Percentiles rank a stretch among this genome's conserved stretches.
Conservation (phyloP, 2,113 vertebrate genomes). For the Eubucco bourcierii region DNA sequence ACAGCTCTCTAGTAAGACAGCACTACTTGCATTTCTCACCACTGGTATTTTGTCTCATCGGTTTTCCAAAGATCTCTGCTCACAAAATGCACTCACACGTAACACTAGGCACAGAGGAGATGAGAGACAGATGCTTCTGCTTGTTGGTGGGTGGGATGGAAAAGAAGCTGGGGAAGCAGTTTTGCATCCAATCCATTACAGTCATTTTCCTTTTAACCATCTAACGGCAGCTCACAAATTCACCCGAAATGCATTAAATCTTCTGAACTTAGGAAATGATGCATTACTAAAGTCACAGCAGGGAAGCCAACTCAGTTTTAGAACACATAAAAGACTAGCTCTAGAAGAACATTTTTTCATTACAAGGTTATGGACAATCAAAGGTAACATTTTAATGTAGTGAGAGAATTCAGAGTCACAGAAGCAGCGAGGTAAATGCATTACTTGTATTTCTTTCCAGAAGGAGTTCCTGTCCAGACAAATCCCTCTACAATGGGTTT, state of each 20-base stretch:
- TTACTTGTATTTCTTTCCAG: not conserved
- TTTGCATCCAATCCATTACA: constrained; percentile 50
- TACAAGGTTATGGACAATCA: constrained; percentile 47
- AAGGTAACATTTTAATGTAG: constrained; percentile 16
- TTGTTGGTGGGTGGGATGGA: not conserved
- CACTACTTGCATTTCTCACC: not conserved
- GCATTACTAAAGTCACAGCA: constrained; percentile 70
- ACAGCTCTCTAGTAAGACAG: not conserved
- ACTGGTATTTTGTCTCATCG: not conserved
- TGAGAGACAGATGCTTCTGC: constrained; percentile 51
- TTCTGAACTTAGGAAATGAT: constrained; percentile 60
- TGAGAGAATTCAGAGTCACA: constrained; percentile 13
- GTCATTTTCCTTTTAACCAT: constrained; percentile 67
- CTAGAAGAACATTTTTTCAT: constrained; percentile 37
- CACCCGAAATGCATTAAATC: constrained; percentile 41
- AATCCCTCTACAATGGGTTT: not conserved
- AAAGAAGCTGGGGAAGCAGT: constrained; percentile 38
- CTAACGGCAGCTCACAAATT: constrained; percentile 44
- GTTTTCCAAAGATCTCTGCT: constrained; percentile 22
- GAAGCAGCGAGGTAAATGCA: not conserved
- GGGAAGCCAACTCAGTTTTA: constrained; percentile 52
- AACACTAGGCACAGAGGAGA: constrained; percentile 37
- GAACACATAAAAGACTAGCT: constrained; percentile 46
- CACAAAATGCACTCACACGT: constrained; percentile 1
- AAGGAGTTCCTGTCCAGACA: not conserved